Base-by-base conservation (phyloP, 2,888 invertebrate genomes). In the Leucophenga maculata region DNA sequence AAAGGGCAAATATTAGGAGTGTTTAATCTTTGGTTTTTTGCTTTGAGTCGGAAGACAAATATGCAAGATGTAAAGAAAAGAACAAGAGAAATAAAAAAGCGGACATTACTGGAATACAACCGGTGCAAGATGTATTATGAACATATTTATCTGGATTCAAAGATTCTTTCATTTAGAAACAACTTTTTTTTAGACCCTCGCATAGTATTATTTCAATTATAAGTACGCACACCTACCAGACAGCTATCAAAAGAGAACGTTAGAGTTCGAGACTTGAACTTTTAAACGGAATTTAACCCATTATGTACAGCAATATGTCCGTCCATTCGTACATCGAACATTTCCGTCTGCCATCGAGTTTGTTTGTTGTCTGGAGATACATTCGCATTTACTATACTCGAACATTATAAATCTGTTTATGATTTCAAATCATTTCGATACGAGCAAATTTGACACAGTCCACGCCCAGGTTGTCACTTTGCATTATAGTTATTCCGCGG, bases 381-480 rank as follows among this genome's bases (percentile, higher is more conserved):
- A 52, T 32, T 32, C 20, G 18, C 14, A 18, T 50, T 46, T 46
- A n/a, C n/a, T n/a, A 26, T 26, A 26, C 26, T 39, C 39, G 11
- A 6, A 39, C 39, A 50, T 50, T 50, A 50, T 50, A 50, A 50
- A 50, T 48, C 55, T 16, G 22, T 55, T 32, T 67, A 39, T 66
- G 66, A 20, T 48, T 54, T 69, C 31, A 52, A 71, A 65, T 79
- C 72, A 79, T 70, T 75, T 73, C 55, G 67, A 71, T 68, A 62
- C 59, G 65, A 62, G 70, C 65, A 72, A 72, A 78, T 75, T 77
- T 80, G 79, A 77, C 81, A 78, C 65, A 64, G 77, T 67, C 39
- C 80, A 81, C 81, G 80, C 81, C 81, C 78, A 76, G 69, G 68
- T 50, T 81, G 80, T 80, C 80, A 79, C 77, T 81, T 77, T 74